phyloP scores from a whole-genome alignment of 2,888 invertebrate species.

The Drosophila silvestris region DNA sequence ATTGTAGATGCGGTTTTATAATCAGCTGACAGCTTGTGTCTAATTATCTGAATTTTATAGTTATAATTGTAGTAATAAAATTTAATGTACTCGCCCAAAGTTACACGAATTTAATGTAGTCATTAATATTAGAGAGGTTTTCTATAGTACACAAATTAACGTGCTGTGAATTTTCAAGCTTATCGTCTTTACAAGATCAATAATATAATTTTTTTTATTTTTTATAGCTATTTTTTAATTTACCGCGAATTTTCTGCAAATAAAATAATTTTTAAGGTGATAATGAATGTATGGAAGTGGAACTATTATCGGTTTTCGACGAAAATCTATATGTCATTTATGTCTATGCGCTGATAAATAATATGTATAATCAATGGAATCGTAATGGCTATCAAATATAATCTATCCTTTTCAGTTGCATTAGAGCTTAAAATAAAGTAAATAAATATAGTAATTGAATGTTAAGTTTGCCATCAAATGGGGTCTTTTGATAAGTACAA shows the following conservation, averaged over 20 bases:
- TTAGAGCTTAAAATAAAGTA: constrained; percentile 15
- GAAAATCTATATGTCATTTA: not conserved
- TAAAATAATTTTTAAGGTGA: not conserved
- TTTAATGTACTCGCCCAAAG: not conserved
- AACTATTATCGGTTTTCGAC: constrained; percentile 1
- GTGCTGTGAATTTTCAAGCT: not conserved
- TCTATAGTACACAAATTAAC: not conserved
- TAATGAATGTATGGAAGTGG: not conserved
- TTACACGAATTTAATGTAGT: constrained; percentile 3
- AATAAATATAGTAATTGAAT: constrained; percentile 23
- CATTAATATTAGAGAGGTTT: not conserved
- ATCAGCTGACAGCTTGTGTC: constrained; percentile 8
- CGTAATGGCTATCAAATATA: constrained; percentile 9
- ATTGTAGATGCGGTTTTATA: constrained; percentile 5
- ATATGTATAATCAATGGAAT: constrained; percentile 19
- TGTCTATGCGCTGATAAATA: constrained; percentile 11
- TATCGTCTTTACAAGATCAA: not conserved
- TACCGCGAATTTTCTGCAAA: not conserved
- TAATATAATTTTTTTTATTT: not conserved
- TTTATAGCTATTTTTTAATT: not conserved
- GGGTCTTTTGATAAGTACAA: constrained; percentile 33
- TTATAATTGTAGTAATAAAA: not conserved
- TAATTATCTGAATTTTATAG: constrained; percentile 6
- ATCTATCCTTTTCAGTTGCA: constrained; percentile 13
- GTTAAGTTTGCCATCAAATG: constrained; percentile 10